Evolutionary conservation across 2,888 invertebrate genomes (phyloP), one percentile per base, ranked within the genome.

Genomic region (Willowsia nigromaculata): DNA sequence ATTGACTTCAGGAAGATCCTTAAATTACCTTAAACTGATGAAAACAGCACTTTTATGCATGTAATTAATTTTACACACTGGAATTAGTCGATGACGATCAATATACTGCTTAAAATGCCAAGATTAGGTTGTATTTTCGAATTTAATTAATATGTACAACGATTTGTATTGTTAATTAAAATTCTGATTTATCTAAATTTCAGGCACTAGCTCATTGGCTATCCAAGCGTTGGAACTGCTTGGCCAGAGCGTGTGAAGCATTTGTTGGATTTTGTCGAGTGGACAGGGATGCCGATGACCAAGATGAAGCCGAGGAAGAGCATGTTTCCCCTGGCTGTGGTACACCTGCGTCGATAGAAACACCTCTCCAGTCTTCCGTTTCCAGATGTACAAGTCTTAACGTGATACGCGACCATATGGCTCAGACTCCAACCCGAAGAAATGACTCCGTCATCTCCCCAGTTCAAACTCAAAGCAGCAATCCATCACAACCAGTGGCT

Each of bases 381-480:
- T 97, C 97, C 76, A 96, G 97, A 94, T 94, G 97, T 94, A 97
- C 97, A 86, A 97, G 97, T 90, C 94, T 97, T 92, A 97, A 97
- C 94, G 97, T 97, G 92, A 97, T 97, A 93, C 95, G 95, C 93
- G 95, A 95, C 91, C 94, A 94, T 27, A 94, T 94, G 86, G 94
- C 93, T 59, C 92, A 93, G 84, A 93, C 92, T n/a, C 93, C 93
- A 27, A 92, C 93, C 0, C 88, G 92, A 59, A 90, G 91, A 84
- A 92, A 90, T 92, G 65, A 93, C 93, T 65, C 93, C 93, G 74
- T 92, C 74, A 91, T 88, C 84, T 91, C 92, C 90, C 90, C 91
- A 37, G 86, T 91, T 62, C 91, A 89, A 88, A 89, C 90, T n/a
- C 88, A 84, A 40, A 88, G 88, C 56, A 88, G 88, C 68, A 88